Evolutionary conservation across 2,113 vertebrate species (phyloP).

Genomic region (Oceanodroma tethys): DNA sequence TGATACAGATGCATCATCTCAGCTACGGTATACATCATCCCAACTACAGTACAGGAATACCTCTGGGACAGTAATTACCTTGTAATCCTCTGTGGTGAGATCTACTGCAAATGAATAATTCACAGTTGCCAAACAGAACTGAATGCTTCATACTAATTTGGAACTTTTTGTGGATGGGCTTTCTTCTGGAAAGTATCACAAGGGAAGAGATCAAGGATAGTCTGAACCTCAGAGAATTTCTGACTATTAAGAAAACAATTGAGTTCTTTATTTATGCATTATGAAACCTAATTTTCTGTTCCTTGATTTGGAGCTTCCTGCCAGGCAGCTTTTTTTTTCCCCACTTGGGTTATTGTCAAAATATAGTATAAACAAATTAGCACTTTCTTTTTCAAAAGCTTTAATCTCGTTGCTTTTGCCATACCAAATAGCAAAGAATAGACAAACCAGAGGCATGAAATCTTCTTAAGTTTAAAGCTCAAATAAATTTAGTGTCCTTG

Average conservation of each 20-base stretch:
- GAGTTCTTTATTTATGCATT: neutral
- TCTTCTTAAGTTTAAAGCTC: neutral
- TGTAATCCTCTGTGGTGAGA: neutral
- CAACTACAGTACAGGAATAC: neutral
- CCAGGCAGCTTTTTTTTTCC: neutral
- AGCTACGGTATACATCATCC: neutral
- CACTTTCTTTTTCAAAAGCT: neutral
- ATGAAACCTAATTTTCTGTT: neutral
- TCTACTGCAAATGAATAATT: neutral
- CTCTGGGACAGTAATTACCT: neutral
- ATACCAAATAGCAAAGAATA: neutral
- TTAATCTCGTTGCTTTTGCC: neutral
- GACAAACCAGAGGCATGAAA: neutral
- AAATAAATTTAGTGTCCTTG: neutral
- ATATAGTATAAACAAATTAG: neutral
- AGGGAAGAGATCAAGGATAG: neutral
- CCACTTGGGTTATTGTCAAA: neutral
- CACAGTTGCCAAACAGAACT: neutral
- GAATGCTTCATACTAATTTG: neutral
- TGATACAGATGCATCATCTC: neutral
- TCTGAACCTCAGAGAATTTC: neutral
- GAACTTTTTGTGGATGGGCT: neutral
- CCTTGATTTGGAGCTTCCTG: neutral
- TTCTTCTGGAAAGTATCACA: neutral
- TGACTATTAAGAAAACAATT: neutral